Evolutionary conservation across 2,797 vertebrate species (phyloP).

Genomic region (Coranthus polyacanthus): DNA sequence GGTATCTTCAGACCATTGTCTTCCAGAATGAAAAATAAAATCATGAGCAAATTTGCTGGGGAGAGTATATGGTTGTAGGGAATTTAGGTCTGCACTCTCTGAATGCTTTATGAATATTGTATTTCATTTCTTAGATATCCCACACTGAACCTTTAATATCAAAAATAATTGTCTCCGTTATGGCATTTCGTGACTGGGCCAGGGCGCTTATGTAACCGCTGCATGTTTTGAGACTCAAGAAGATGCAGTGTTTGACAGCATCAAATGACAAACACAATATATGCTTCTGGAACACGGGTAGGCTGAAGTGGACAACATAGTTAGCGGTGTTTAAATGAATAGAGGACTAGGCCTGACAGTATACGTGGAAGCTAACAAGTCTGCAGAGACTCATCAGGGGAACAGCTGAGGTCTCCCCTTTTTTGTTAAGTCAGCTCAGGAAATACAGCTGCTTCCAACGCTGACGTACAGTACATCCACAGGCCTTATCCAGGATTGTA

Average conservation of each 20-base stretch:
- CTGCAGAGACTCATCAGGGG: slow-evolving; percentile 32
- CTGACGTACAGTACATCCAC: background rate
- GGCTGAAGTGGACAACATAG: too few species aligned
- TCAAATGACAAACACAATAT: too few species aligned
- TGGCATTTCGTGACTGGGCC: background rate
- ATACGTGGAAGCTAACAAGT: slow-evolving; percentile 30
- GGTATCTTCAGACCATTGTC: too few species aligned
- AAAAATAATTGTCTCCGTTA: background rate
- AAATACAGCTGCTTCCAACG: background rate
- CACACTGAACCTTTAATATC: too few species aligned
- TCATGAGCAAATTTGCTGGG: too few species aligned
- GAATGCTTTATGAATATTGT: too few species aligned
- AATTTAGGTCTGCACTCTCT: too few species aligned
- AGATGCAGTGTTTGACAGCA: background rate
- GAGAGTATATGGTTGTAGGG: too few species aligned
- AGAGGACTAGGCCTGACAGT: slow-evolving; percentile 11
- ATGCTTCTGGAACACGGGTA: too few species aligned
- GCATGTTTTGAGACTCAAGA: background rate
- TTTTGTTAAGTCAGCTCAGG: slow-evolving; percentile 2
- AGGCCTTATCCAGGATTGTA: background rate
- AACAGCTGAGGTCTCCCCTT: slow-evolving; percentile 12
- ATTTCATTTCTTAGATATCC: too few species aligned
- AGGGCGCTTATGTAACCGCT: background rate
- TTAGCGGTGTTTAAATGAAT: too few species aligned
- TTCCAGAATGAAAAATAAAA: too few species aligned